Conservation (phyloP, 1,140 invertebrate species). For the Mylabris phalerata region DNA sequence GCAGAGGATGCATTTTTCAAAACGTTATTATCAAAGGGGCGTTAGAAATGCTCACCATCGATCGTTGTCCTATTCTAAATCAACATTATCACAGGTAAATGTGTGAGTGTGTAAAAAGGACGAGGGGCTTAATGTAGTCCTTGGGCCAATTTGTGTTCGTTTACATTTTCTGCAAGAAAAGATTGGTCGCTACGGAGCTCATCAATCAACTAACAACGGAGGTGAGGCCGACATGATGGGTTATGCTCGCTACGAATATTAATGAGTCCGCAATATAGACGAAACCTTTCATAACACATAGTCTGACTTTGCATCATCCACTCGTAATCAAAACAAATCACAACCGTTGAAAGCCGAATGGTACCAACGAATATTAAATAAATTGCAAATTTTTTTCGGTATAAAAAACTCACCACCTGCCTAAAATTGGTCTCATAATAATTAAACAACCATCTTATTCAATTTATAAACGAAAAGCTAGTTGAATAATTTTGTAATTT, state of each 20-base stretch:
- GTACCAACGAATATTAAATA: constrained; percentile 7
- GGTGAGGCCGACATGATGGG: constrained; percentile 31
- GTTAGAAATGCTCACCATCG: constrained; percentile 1
- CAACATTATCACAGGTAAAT: constrained; percentile 10
- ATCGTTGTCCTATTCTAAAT: constrained; percentile 16
- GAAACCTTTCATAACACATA: constrained; percentile 21
- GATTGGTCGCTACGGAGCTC: constrained; percentile 28
- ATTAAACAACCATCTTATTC: too few relatives aligned
- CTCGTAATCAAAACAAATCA: constrained; percentile 28
- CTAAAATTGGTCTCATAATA: too few relatives aligned
- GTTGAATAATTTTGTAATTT: too few relatives aligned
- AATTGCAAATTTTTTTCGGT: neutral
- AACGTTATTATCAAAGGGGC: constrained; percentile 3
- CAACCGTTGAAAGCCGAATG: constrained; percentile 9
- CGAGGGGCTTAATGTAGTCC: constrained; percentile 18
- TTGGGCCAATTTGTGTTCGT: constrained; percentile 33
- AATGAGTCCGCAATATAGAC: constrained; percentile 23
- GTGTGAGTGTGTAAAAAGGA: too few relatives aligned
- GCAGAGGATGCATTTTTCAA: constrained; percentile 15
- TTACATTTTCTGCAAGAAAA: constrained; percentile 27
- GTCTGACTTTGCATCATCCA: constrained; percentile 15
- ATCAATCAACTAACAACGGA: constrained; percentile 28
- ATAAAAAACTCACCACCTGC: too few relatives aligned
- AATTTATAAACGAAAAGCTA: too few relatives aligned
- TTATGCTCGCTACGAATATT: constrained; percentile 33